Conservation (phyloP, 2,113 vertebrate species). For the Hyperoodon ampullatus region DNA sequence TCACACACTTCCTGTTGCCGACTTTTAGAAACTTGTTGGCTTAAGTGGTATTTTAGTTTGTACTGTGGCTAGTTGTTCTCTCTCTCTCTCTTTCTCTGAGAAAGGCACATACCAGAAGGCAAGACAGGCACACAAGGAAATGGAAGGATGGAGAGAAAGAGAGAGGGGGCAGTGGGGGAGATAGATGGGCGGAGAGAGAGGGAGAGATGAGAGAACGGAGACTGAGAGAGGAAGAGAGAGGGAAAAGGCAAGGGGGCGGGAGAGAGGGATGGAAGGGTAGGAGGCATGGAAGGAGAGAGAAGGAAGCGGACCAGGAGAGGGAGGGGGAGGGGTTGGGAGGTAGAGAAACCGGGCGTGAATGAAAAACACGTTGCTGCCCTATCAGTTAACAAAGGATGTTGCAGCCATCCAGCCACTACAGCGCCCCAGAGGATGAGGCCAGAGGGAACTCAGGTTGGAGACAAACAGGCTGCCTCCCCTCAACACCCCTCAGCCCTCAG, state of each 20-base stretch:
- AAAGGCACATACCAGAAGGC: neutral
- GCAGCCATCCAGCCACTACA: neutral
- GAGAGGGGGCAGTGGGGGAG: neutral
- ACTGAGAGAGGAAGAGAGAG: neutral
- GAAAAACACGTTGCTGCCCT: too few species aligned
- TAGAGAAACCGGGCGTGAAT: rapidly evolving
- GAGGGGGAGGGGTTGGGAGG: rapidly evolving
- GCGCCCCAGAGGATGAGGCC: neutral
- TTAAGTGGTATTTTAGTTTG: neutral
- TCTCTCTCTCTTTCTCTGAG: too few species aligned
- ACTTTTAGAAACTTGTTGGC: neutral
- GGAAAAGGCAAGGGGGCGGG: too few species aligned
- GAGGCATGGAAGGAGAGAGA: too few species aligned
- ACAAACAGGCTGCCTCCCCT: neutral
- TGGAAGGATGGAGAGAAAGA: neutral
- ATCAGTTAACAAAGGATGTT: neutral
- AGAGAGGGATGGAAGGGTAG: too few species aligned
- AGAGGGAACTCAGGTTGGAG: neutral
- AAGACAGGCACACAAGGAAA: neutral
- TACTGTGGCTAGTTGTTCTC: neutral
- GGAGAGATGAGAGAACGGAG: neutral
- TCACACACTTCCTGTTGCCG: neutral
- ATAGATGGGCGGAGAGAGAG: too few species aligned
- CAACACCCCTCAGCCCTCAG: neutral
- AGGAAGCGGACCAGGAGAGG: neutral